phyloP scores from a whole-genome alignment of 2,113 vertebrate genomes.

The Campylomormyrus tamandua region DNA sequence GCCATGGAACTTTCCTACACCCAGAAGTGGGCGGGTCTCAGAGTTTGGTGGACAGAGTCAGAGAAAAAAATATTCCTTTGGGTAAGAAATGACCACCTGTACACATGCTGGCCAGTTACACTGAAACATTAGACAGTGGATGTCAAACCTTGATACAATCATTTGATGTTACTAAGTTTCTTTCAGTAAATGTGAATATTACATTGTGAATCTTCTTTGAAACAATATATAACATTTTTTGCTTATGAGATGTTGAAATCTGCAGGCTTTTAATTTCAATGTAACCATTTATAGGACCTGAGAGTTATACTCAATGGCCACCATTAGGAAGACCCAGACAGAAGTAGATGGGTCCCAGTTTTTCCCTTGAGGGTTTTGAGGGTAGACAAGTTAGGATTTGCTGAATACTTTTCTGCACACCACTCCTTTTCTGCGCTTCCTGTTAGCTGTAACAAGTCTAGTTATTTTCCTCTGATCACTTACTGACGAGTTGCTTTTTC shows the following conservation, averaged over 20 bases:
- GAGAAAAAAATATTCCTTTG: conserved; percentile 71
- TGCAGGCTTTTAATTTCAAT: not conserved
- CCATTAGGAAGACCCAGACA: not conserved
- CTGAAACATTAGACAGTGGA: not conserved
- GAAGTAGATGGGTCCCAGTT: not conserved
- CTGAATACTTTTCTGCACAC: not conserved
- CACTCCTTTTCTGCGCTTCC: not conserved
- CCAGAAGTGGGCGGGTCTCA: conserved; percentile 61
- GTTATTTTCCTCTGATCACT: not conserved
- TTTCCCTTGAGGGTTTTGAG: not conserved
- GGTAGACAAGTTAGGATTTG: not conserved
- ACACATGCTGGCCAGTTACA: not conserved
- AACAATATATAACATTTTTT: not conserved
- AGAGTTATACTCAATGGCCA: not conserved
- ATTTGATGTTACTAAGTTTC: not conserved
- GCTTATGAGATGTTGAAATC: not conserved
- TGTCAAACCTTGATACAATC: not conserved
- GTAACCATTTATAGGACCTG: not conserved
- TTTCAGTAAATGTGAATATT: not conserved
- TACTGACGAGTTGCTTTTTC: not conserved
- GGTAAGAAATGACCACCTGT: conserved; percentile 56
- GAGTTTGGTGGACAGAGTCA: conserved; percentile 74
- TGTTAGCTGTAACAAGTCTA: not conserved
- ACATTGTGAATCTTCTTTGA: not conserved
- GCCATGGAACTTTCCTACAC: conserved; percentile 87